Evolutionary conservation across 2,113 vertebrate species (phyloP), one percentile per base, ranked within the genome.

Genomic region (Terrapene triunguis): DNA sequence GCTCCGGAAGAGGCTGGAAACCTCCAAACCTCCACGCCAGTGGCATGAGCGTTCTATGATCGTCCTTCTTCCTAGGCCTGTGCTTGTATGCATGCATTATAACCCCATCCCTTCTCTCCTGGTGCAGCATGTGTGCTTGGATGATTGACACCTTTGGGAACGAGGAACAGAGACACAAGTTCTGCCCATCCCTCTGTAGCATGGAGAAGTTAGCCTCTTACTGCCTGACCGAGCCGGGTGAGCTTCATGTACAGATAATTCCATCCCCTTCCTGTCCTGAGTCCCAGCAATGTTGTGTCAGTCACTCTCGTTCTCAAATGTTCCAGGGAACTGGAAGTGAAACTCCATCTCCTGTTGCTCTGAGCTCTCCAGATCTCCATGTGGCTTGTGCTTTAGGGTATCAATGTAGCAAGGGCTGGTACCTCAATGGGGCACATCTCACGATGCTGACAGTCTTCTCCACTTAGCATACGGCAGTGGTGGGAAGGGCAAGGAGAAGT

Each of bases 191-290:
- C 0, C 99, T 99, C 51, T 99, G 99, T 24, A 97, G 98, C 54
- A 99, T 99, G 99, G 98, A 99, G 50, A 99, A 98, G 88, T 99
- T 99, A 90, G 99, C 99, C 55, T 99, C 99, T 74, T 99, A 99
- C 96, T 99, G 99, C 98, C 98, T 99, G 92, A 99, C 99, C 13
- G 99, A 99, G 96, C 99, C 99, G 98, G 99, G 99, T 99, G 95
- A 96, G 99, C 94, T 25, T 72, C 85, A 59, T 78, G 3, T 2
- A 1, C 62, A n/a, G 14, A 48, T 42, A 32, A 4, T 16, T 62
- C 7, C 38, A 82, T 88, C 78, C 57, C 10, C 42, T 50, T 65
- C 86, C 38, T 27, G 16, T 7, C 74, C 84, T 27, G 25, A 27
- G 24, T 44, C 19, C 55, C 48, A 5, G 2, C 0, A 0, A 21